These are phyloP conservation scores for Andrena cerasifolii DNA, from an alignment of 1,140 invertebrate genomes.

Conservation along the genomic window DNA sequence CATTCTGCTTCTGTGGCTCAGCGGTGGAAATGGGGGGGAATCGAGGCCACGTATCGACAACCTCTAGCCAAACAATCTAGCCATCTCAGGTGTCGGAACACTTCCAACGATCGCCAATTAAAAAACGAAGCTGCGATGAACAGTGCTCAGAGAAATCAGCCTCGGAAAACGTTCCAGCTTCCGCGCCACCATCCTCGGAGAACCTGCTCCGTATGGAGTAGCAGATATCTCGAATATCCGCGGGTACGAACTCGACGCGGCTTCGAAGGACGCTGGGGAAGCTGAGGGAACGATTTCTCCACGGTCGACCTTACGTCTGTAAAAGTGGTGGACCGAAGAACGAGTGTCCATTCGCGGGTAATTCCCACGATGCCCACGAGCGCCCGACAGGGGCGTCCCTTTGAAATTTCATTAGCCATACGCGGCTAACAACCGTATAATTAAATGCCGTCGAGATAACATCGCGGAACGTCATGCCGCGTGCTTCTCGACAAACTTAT, in stretches of 20 bases:
- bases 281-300: not conserved
- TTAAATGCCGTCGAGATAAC: not conserved
- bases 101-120: no score
- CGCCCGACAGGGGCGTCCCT: not conserved
- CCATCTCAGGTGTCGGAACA: no score
- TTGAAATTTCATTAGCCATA: conserved; percentile 13
- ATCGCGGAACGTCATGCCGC: not conserved
- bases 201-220: no score
- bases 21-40: conserved; percentile 1
- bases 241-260: not conserved
- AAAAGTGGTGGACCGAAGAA: not conserved
- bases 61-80: not conserved
- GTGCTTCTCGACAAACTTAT: not conserved
- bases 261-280: not conserved
- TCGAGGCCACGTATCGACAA: conserved; percentile 3
- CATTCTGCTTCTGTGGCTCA: conserved; percentile 9
- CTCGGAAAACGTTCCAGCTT: no score
- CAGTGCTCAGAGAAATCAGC: no score
- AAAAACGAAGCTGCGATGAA: no score
- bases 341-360: not conserved
- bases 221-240: not conserved
- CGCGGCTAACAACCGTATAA: conserved; percentile 9
- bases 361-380: conserved; percentile 3
- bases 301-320: not conserved
- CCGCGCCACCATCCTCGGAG: no score